Percentiles rank a stretch among this genome's conserved stretches.
phyloP scores from a whole-genome alignment of 2,113 vertebrate species.

The Dolichallabes microphthalmus region DNA sequence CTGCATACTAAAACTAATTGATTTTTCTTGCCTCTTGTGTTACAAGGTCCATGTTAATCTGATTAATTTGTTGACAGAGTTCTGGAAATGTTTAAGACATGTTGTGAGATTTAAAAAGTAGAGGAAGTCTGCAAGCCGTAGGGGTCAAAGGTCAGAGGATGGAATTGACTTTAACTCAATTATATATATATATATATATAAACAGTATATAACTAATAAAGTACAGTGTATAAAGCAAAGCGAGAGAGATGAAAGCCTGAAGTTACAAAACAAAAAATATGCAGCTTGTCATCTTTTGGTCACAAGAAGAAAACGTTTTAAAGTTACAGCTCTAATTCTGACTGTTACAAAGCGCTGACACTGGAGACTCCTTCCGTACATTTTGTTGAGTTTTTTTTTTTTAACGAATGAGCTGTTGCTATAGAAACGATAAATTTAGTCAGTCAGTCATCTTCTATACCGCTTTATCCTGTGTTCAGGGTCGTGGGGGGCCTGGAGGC shows the following conservation, averaged over 20 bases:
- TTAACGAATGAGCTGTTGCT: not conserved
- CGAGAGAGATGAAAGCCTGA: too few species aligned
- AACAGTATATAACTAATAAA: not conserved
- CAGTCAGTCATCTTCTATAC: too few species aligned
- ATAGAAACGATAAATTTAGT: not conserved
- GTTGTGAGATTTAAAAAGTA: constrained; percentile 39
- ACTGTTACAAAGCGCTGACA: not conserved
- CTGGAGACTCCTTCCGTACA: not conserved
- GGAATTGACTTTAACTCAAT: not conserved
- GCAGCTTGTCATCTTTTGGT: not conserved
- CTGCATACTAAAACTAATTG: constrained; percentile 58
- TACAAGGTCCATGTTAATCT: constrained; percentile 48
- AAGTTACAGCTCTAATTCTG: not conserved
- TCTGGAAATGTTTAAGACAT: constrained; percentile 37
- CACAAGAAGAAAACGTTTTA: not conserved
- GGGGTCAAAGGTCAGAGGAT: constrained; percentile 34
- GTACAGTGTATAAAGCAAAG: not conserved
- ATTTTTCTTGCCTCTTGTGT: constrained; percentile 58
- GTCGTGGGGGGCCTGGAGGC: too few species aligned
- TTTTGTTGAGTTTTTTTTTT: not conserved
- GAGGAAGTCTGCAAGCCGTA: constrained; percentile 35
- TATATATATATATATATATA: too few species aligned
- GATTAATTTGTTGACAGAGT: constrained; percentile 56
- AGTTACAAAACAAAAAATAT: not conserved
- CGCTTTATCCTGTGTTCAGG: too few species aligned